These are phyloP conservation scores for Sphinx pinastri DNA, from an alignment of 2,888 invertebrate genomes.

Conservation along the genomic window DNA sequence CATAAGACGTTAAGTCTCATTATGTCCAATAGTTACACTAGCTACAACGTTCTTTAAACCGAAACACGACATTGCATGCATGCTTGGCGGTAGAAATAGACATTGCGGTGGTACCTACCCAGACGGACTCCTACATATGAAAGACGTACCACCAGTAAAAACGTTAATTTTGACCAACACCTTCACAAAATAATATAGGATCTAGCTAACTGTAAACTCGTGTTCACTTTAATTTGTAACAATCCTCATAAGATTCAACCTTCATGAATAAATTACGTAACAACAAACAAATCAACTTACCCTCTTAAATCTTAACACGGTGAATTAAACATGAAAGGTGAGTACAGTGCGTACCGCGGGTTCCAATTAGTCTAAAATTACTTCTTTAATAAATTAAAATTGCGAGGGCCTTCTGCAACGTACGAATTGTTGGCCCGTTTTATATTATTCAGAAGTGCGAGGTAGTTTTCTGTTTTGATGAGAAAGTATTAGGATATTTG, in stretches of 20 bases:
- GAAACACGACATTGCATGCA: no score
- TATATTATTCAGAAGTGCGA: conserved; percentile 56
- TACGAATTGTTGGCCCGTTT: conserved; percentile 45
- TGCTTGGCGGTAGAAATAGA: no score
- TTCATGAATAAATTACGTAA: conserved; percentile 8
- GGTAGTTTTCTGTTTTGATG: conserved; percentile 37
- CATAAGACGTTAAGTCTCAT: no score
- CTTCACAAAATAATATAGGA: no score
- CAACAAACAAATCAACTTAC: conserved; percentile 1
- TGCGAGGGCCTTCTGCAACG: conserved; percentile 50
- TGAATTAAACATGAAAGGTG: conserved; percentile 44
- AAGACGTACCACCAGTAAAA: no score
- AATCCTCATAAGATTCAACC: neutral
- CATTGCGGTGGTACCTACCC: no score
- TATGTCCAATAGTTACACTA: no score
- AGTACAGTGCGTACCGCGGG: conserved; percentile 31
- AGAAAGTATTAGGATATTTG: neutral
- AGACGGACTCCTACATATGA: no score
- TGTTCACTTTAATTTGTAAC: no score
- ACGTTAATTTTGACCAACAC: no score
- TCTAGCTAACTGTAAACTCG: no score
- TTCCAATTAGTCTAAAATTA: conserved; percentile 62
- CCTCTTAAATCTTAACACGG: conserved; percentile 31
- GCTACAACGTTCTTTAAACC: no score
- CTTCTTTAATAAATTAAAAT: conserved; percentile 63